Evolutionary conservation across 2,888 invertebrate species (phyloP), one percentile per base, ranked within the genome.

Genomic region (Drosophila anomalata): DNA sequence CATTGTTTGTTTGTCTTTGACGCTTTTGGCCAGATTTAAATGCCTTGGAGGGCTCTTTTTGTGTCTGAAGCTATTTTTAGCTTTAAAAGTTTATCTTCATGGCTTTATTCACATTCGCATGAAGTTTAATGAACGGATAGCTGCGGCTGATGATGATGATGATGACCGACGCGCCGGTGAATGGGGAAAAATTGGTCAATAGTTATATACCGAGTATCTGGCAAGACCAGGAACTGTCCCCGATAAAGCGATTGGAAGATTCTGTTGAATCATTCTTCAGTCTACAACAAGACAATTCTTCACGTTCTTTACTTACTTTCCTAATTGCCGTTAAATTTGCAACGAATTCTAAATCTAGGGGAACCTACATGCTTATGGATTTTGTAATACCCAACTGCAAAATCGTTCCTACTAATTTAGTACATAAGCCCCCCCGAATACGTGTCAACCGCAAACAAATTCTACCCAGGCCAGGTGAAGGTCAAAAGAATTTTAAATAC

Each of bases 251-350:
- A 65, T 65, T 54, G 39, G 11, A 20, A 31, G n/a, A 29, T 77
- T 71, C 41, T 73, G 79, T 24, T 58, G 58, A 74, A 46, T 76
- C 81, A 81, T 60, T 68, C 54, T 41, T 33, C 4, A 14, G 20
- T 17, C 11, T 5, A 0, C 20, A 24, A 59, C 42, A 36, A 68
- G 67, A 46, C 50, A 33, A 48, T 44, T 65, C 9, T 57, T 11
- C 53, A 57, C 69, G 65, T 63, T 68, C 59, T 33, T 59, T 73
- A 72, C 77, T 73, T 68, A 63, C 65, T 73, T 77, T 59, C 47
- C 51, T 76, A 81, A 81, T 85, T 82, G 79, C 78, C 79, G 71
- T 76, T 62, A 79, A 78, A 81, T 76, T 82, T 73, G 63, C 57
- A 76, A 62, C 66, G 47, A 67, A 75, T 66, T 65, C 47, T 5